Percentiles rank a stretch among this genome's conserved stretches.
Evolutionary conservation across 1,140 invertebrate genomes (phyloP).

Genomic region (Marisa cornuarietis): DNA sequence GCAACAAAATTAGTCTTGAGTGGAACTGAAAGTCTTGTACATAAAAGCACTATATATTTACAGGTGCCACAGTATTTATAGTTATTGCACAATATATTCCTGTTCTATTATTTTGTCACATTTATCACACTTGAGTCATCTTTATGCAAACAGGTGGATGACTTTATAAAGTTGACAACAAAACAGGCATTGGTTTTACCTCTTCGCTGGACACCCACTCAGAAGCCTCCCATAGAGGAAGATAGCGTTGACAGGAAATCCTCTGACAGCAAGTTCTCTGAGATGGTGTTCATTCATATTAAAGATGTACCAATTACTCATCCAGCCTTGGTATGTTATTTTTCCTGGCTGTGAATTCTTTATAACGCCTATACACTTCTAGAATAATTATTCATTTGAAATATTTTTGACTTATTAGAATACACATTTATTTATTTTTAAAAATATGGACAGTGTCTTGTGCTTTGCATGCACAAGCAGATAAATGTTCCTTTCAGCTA

Average conservation of each 20-base stretch:
- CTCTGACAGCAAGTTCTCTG: neutral
- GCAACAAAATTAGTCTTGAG: neutral
- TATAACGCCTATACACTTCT: neutral
- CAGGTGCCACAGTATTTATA: no score
- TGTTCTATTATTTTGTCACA: neutral
- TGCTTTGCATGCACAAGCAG: no score
- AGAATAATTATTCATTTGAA: no score
- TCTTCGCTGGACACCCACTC: neutral
- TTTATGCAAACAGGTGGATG: conserved; percentile 11
- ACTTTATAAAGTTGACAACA: conserved; percentile 7
- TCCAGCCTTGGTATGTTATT: conserved; percentile 15
- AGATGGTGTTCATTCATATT: conserved; percentile 15
- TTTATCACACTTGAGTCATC: neutral
- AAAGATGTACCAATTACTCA: conserved; percentile 15
- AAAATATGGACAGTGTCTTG: neutral
- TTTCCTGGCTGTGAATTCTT: neutral
- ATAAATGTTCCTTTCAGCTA: no score
- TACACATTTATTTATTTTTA: neutral
- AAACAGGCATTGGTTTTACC: conserved; percentile 21
- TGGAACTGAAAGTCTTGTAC: no score
- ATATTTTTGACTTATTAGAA: neutral
- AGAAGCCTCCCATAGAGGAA: neutral
- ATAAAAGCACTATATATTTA: no score
- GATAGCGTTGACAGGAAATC: neutral
- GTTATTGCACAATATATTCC: no score